Conservation (phyloP, 2,888 invertebrate species). For the Galerucella nymphaeae region DNA sequence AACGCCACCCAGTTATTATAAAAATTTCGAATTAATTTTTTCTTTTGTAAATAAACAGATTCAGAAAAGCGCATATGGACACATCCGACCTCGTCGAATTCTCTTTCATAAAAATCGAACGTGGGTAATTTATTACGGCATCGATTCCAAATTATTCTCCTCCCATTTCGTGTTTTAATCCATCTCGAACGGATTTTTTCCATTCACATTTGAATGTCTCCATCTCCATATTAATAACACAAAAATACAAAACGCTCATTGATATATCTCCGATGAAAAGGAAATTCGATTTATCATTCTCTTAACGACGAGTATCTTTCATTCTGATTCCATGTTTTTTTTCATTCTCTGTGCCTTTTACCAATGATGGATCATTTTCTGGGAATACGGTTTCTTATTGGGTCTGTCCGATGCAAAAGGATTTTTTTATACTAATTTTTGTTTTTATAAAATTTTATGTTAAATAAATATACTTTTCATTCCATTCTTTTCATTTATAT, state of each 20-base stretch:
- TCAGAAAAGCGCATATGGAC: not conserved
- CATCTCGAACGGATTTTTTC: constrained; percentile 42
- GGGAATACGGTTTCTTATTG: not conserved
- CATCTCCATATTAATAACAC: constrained; percentile 46
- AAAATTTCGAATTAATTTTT: too few species aligned
- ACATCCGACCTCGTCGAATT: constrained; percentile 9
- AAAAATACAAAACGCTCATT: constrained; percentile 22
- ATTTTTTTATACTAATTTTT: not conserved
- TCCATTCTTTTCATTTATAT: not conserved
- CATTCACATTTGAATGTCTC: constrained; percentile 44
- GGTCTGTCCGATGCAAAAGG: too few species aligned
- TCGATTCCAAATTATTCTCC: constrained; percentile 57
- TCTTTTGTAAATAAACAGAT: not conserved
- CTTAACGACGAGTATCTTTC: constrained; percentile 18
- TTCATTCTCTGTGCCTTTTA: not conserved
- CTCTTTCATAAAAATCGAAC: constrained; percentile 42
- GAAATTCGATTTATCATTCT: constrained; percentile 26
- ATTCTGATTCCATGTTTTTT: constrained; percentile 15
- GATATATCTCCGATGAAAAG: constrained; percentile 21
- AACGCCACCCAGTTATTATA: too few species aligned
- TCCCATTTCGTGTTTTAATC: constrained; percentile 56
- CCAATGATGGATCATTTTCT: constrained; percentile 20
- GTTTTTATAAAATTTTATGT: not conserved
- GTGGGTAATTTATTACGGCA: constrained; percentile 57
- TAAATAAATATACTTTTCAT: not conserved